Base-by-base conservation (phyloP, 2,888 invertebrate genomes). In the Synanthedon tipuliformis region DNA sequence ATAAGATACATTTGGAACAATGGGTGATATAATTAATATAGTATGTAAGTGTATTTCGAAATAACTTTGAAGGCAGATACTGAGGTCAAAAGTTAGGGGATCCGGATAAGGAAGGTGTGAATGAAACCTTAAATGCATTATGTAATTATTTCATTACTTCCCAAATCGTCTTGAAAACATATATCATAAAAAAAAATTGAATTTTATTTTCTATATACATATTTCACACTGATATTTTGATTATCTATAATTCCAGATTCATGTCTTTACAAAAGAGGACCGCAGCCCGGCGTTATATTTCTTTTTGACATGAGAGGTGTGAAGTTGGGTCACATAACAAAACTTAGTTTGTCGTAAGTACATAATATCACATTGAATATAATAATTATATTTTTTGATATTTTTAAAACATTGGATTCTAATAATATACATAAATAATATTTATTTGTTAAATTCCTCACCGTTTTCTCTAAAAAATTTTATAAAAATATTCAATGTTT, bases 251-350 rank as follows among this genome's bases (percentile, higher is more conserved):
- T 80, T 79, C 16, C 78, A 88, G 91, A 92, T 66, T 84, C 88
- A 13, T 89, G 89, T 54, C 70, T 92, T 1, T 78, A 83, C 61
- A 82, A 85, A 52, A 75, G 90, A 4, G 92, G 92, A 2, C 90
- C 92, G 3, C 88, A 89, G 10, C 88, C 89, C 0, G 93, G 93
- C 0, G 87, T 90, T 56, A 81, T 92, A 27, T 90, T 92, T 65
- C 79, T 93, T 0, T 91, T 93, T 58, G 92, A 93, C 68, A 92
- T 92, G 89, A 77, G 79, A 45, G 92, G 91, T 0, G 91, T 91
- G 0, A 86, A 84, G 56, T 71, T 91, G 18, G 86, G 89, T 0
- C 92, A 92, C 67, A 68, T 92, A 12, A 88, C 90, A 3, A 75
- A 89, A 62, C 75, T 91, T 13, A 89, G 90, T 55, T 73, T 92